Evolutionary conservation across 1,140 invertebrate genomes (phyloP).

Genomic region (Drosophila littoralis): DNA sequence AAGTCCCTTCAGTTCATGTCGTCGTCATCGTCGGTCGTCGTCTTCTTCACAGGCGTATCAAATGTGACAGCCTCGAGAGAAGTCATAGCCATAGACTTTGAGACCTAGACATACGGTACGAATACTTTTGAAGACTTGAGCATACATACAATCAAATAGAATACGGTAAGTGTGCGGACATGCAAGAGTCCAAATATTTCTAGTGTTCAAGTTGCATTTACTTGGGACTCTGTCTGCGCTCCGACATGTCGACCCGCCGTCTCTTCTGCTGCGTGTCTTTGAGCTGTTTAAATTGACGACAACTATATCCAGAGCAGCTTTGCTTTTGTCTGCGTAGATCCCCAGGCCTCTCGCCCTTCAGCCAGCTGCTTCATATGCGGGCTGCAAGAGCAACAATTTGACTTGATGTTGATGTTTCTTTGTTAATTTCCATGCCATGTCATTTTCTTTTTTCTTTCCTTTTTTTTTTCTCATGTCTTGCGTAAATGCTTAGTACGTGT

Average conservation of each 20-base stretch:
- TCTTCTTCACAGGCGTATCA: slow-evolving; percentile 60
- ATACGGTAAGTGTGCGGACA: slow-evolving; percentile 48
- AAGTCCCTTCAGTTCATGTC: slow-evolving; percentile 19
- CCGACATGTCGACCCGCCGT: slow-evolving; percentile 26
- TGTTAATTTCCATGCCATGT: slow-evolving; percentile 70
- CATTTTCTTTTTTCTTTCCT: slow-evolving; percentile 30
- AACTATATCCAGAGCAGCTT: slow-evolving; percentile 69
- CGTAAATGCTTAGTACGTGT: slow-evolving; percentile 56
- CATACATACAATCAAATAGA: slow-evolving; percentile 71
- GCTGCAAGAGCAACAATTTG: slow-evolving; percentile 52
- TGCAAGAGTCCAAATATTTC: slow-evolving; percentile 69
- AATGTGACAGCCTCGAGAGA: slow-evolving; percentile 71
- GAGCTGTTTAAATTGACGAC: slow-evolving; percentile 71
- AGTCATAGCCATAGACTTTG: slow-evolving; percentile 54
- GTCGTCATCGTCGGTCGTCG: slow-evolving; percentile 3
- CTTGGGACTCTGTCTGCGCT: slow-evolving; percentile 36
- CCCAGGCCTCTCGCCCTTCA: slow-evolving; percentile 15
- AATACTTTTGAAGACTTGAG: slow-evolving; percentile 38
- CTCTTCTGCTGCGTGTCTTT: slow-evolving; percentile 30
- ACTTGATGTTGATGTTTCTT: slow-evolving; percentile 75
- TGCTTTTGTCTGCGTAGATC: slow-evolving; percentile 33
- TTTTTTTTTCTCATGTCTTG: slow-evolving; percentile 26
- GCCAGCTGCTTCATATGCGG: slow-evolving; percentile 35
- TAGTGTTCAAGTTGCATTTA: slow-evolving; percentile 62
- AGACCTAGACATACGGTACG: slow-evolving; percentile 27